Conservation (phyloP, 2,888 invertebrate species). For the Lutraria lutraria region DNA sequence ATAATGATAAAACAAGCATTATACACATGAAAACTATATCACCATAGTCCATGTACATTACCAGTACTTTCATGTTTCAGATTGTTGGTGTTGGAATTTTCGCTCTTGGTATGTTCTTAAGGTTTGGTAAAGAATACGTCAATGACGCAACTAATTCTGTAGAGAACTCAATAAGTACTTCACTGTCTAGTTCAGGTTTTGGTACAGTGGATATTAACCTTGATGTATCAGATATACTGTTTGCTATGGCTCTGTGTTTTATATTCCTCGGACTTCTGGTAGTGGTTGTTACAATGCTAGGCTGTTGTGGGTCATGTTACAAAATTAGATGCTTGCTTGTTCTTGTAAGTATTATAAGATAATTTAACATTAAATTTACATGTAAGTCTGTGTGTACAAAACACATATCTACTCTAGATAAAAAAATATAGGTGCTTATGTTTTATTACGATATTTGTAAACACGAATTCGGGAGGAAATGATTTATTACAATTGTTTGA, state of each 20-base stretch:
- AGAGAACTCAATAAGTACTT: conserved; percentile 40
- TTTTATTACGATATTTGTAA: too few species aligned
- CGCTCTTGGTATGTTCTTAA: conserved; percentile 56
- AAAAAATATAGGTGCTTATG: too few species aligned
- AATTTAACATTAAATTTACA: not conserved
- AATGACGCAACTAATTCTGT: conserved; percentile 42
- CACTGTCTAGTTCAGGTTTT: conserved; percentile 42
- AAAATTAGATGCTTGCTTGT: conserved; percentile 63
- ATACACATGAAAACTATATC: too few species aligned
- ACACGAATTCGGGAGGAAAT: too few species aligned
- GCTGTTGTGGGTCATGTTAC: conserved; percentile 76
- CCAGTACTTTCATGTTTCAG: conserved; percentile 33
- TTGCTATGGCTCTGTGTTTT: conserved; percentile 67
- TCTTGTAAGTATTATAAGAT: conserved; percentile 41
- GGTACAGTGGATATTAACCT: conserved; percentile 52
- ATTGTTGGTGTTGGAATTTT: conserved; percentile 54
- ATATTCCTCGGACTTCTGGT: conserved; percentile 73
- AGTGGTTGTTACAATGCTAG: conserved; percentile 70
- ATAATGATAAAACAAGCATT: too few species aligned
- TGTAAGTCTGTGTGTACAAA: too few species aligned
- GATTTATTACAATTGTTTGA: too few species aligned
- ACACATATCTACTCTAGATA: too few species aligned
- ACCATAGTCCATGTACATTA: too few species aligned
- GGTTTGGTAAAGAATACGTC: conserved; percentile 51
- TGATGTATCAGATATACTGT: conserved; percentile 43